Base-by-base conservation (phyloP, 2,797 vertebrate genomes). In the Anas flavirostris region DNA sequence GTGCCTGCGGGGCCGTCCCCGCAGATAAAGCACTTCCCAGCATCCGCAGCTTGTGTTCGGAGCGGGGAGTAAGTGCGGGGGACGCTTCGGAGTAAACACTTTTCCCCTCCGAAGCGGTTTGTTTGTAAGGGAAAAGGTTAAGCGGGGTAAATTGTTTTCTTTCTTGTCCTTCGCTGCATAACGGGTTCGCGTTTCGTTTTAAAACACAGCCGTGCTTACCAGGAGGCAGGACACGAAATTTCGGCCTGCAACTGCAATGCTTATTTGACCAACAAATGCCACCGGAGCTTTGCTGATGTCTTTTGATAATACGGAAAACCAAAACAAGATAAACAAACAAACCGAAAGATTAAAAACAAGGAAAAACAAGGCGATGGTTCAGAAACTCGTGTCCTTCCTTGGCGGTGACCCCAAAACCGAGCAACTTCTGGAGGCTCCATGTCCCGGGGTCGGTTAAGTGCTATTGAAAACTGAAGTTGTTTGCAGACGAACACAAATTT, bases 21-120 rank as follows among this genome's bases (percentile, higher is more conserved):
- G 10, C 81, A 87, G 81, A 93, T 93, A 94, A 93, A 70, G 12
- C 80, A 19, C 77, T 81, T 83, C 4, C 2, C 70, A 35, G 89
- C 87, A 79, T 77, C 87, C 52, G 77, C 93, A 90, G 67, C 90
- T 84, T 63, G 89, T 17, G 0, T 93, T 90, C 64, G 37, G 55
- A 91, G 74, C 80, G 53, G 52, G 79, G 59, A 88, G 25, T 66
- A 67, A 81, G 70, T 74, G 52, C 35, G 50, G 79, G 74, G 68
- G 70, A 86, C 16, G 1, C 70, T 93, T 86, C 82, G 77, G 87
- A 86, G 86, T 95, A 95, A 96, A 94, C 93, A 90, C 55, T 37
- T 83, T 83, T 91, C 9, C 76, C 67, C 44, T 74, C n/a, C 22
- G 11, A 90, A 88, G 26, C 14, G 48, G 26, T 75, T 63, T 88